phyloP scores from a whole-genome alignment of 2,888 invertebrate genomes.

The Junonia oenone region DNA sequence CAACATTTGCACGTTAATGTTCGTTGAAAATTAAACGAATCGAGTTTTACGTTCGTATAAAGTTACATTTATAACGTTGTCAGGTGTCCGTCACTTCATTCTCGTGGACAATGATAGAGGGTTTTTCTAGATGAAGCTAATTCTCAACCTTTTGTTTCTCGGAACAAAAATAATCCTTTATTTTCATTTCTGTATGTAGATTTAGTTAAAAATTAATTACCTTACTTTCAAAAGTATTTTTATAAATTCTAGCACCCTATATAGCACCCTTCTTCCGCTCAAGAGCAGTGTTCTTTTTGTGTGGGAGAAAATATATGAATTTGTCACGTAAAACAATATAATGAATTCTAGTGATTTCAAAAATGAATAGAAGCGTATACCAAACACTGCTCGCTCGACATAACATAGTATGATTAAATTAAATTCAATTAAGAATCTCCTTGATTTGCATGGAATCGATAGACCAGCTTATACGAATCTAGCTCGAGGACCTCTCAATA shows the following conservation, averaged over 20 bases:
- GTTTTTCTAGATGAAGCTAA: not conserved
- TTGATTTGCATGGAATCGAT: slow-evolving; percentile 21
- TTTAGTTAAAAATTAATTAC: no score
- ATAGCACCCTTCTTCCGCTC: no score
- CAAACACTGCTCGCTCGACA: not conserved
- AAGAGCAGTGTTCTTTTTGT: no score
- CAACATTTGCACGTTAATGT: not conserved
- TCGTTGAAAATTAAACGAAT: not conserved
- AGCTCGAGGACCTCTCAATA: slow-evolving; percentile 25
- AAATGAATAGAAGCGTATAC: not conserved
- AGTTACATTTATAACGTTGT: no score
- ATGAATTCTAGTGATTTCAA: no score
- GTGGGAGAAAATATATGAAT: no score
- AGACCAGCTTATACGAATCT: slow-evolving; percentile 14
- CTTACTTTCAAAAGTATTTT: no score
- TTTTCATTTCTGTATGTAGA: not conserved
- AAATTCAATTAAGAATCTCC: slow-evolving; percentile 14
- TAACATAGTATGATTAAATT: not conserved
- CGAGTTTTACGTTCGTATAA: no score
- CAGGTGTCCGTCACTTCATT: not conserved
- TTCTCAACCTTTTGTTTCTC: not conserved
- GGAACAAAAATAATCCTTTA: not conserved
- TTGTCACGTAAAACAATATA: no score
- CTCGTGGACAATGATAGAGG: not conserved
- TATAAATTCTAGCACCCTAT: no score